Evolutionary conservation across 2,113 vertebrate genomes (phyloP), one percentile per base, ranked within the genome.

Genomic region (Onychostruthus taczanowskii): DNA sequence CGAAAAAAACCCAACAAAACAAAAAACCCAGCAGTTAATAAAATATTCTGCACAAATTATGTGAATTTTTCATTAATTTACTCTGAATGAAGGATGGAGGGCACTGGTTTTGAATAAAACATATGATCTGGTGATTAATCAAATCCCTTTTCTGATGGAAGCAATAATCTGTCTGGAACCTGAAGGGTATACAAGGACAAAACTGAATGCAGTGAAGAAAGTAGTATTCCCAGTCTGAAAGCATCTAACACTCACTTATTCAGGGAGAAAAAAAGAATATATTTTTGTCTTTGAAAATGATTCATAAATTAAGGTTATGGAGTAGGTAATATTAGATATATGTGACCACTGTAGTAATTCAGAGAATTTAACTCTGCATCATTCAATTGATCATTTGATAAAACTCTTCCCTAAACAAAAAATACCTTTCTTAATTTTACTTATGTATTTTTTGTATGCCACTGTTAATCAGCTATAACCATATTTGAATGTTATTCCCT

Each of bases 41-140:
- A 94, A 89, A 75, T 86, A 77, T 96, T 93, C 93, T 91, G 64
- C 61, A 94, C 52, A 96, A 94, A 96, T 95, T 97, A 96, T 70
- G 61, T 95, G 93, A 91, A 88, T 93, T 94, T 97, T 95, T 95
- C 75, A 97, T 97, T 97, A 95, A 96, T 96, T 97, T 97, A 91
- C 89, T 82, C 78, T 80, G 79, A 84, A 82, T 76, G 82, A 88
- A 94, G 93, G 87, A 88, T 52, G 68, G 82, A 95, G 55, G 73
- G 91, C 46, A 95, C 70, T 73, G 55, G 75, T 89, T 96, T 97
- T 97, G 95, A 97, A 97, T 97, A 96, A 97, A 97, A 96, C 96
- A 96, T 97, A 80, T 4, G 43, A 94, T 84, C 84, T 93, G 70
- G 92, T 96, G 88, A 97, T 97, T 97, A 97, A 97, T 97, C 90